A percentile compares a stretch with the other conserved stretches of the same genome.
These are phyloP conservation scores for Telenomus remus DNA, from an alignment of 1,140 invertebrate genomes.

Conservation along the genomic window DNA sequence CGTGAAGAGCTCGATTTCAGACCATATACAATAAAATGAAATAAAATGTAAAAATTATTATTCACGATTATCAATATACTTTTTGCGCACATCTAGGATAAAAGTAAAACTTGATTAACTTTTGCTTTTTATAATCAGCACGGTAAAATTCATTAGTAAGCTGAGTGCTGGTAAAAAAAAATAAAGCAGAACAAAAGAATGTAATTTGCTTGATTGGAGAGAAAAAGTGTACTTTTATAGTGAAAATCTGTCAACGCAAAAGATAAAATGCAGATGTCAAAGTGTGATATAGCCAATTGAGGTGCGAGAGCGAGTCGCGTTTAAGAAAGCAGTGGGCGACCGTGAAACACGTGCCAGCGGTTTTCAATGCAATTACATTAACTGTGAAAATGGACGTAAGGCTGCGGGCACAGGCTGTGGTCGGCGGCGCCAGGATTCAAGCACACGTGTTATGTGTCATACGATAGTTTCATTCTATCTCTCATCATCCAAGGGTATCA, in stretches of 20 bases:
- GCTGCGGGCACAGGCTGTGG: conserved; percentile 33
- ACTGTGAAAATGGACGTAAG: conserved; percentile 50
- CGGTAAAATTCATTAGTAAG: too few relatives aligned
- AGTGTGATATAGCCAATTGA: conserved; percentile 5
- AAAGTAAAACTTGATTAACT: too few relatives aligned
- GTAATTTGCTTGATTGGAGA: too few relatives aligned
- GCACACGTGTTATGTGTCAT: conserved; percentile 43
- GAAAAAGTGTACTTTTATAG: neutral
- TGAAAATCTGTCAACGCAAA: neutral
- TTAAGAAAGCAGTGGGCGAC: conserved; percentile 41
- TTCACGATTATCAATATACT: too few relatives aligned
- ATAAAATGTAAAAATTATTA: too few relatives aligned
- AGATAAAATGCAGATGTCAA: conserved; percentile 3
- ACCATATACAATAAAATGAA: too few relatives aligned
- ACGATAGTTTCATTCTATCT: conserved; percentile 32
- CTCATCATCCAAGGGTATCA: conserved; percentile 40
- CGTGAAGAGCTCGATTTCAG: neutral
- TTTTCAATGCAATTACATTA: conserved; percentile 45
- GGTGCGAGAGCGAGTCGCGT: conserved; percentile 13
- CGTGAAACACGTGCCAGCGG: conserved; percentile 44
- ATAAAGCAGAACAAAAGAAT: too few relatives aligned
- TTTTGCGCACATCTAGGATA: too few relatives aligned
- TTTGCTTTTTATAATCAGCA: too few relatives aligned
- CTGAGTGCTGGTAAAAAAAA: too few relatives aligned
- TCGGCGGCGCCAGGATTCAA: conserved; percentile 39